Evolutionary conservation across 1,140 invertebrate genomes (phyloP).

Genomic region (Drosophila pandora): DNA sequence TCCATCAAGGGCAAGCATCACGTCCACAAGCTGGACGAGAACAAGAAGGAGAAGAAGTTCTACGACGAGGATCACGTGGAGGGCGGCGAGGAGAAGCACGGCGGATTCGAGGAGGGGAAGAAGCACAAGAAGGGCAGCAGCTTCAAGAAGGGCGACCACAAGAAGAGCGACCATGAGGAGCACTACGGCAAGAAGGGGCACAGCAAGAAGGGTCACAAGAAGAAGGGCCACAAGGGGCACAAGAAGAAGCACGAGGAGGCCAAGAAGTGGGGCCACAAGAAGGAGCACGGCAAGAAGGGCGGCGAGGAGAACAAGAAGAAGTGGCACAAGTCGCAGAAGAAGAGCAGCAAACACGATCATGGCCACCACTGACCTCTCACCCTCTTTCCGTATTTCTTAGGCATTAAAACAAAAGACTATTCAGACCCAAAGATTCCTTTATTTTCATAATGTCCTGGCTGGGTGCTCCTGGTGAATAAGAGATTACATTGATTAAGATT

Average conservation of each 20-base stretch:
- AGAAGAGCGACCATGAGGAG: slow-evolving; percentile 88
- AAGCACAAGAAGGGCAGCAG: slow-evolving; percentile 88
- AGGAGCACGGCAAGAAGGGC: slow-evolving; percentile 88
- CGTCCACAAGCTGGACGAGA: slow-evolving; percentile 91
- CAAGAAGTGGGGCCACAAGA: slow-evolving; percentile 87
- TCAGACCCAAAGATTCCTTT: slow-evolving; percentile 36
- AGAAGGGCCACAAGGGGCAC: slow-evolving; percentile 87
- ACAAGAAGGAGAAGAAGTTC: slow-evolving; percentile 92
- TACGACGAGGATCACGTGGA: slow-evolving; percentile 92
- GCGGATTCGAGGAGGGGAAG: slow-evolving; percentile 88
- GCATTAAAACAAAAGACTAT: slow-evolving; percentile 45
- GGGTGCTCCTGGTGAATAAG: background rate
- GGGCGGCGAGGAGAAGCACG: slow-evolving; percentile 89
- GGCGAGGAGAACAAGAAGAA: slow-evolving; percentile 88
- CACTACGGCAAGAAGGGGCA: slow-evolving; percentile 90
- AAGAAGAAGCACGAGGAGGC: slow-evolving; percentile 88
- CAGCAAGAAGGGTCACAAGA: slow-evolving; percentile 88
- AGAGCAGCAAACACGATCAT: slow-evolving; percentile 68
- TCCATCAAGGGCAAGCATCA: slow-evolving; percentile 91
- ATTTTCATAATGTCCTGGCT: background rate
- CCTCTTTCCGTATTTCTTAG: background rate
- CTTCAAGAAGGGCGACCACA: slow-evolving; percentile 89
- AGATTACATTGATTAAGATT: slow-evolving; percentile 13
- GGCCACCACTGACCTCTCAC: slow-evolving; percentile 43
- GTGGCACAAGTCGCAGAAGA: slow-evolving; percentile 84